These are phyloP conservation scores for Stictocephala bisonia DNA, from an alignment of 2,888 invertebrate species.

Conservation along the genomic window DNA sequence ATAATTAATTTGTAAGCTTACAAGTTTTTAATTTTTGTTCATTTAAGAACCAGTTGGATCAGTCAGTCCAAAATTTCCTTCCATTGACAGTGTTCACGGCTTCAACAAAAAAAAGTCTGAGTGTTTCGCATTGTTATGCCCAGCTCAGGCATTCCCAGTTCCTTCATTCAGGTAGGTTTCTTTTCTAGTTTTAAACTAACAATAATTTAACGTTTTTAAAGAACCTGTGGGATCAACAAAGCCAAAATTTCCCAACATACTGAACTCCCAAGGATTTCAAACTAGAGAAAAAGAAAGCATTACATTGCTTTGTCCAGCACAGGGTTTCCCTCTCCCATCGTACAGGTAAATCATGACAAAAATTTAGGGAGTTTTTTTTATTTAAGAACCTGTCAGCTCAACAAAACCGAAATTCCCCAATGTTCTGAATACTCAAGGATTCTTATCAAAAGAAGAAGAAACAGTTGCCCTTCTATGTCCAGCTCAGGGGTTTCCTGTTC, in stretches of 20 bases:
- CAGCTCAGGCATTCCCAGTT: constrained; percentile 71
- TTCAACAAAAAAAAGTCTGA: constrained; percentile 57
- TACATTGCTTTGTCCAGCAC: constrained; percentile 74
- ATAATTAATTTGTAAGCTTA: too few relatives aligned
- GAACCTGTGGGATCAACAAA: constrained; percentile 78
- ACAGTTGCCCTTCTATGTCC: constrained; percentile 65
- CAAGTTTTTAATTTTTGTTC: constrained; percentile 4
- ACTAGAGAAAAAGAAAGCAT: constrained; percentile 40
- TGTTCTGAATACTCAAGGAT: constrained; percentile 44
- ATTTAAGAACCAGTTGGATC: constrained; percentile 67
- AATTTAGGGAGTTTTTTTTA: background rate
- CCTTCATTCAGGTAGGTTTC: constrained; percentile 64
- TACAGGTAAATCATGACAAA: constrained; percentile 70
- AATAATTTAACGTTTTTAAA: constrained; percentile 63
- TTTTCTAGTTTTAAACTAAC: constrained; percentile 53
- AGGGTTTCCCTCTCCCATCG: constrained; percentile 79
- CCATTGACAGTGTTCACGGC: constrained; percentile 63
- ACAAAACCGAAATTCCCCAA: constrained; percentile 62
- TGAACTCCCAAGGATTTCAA: constrained; percentile 42
- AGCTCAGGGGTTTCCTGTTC: constrained; percentile 73
- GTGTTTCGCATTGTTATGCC: constrained; percentile 68
- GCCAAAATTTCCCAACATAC: constrained; percentile 70
- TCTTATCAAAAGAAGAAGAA: constrained; percentile 31
- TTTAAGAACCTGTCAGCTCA: constrained; percentile 71
- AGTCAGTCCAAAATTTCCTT: constrained; percentile 44